Percentiles rank a stretch among this genome's conserved stretches.
Conservation (phyloP, 2,113 vertebrate species). For the Ptychochromis oligacanthus region DNA sequence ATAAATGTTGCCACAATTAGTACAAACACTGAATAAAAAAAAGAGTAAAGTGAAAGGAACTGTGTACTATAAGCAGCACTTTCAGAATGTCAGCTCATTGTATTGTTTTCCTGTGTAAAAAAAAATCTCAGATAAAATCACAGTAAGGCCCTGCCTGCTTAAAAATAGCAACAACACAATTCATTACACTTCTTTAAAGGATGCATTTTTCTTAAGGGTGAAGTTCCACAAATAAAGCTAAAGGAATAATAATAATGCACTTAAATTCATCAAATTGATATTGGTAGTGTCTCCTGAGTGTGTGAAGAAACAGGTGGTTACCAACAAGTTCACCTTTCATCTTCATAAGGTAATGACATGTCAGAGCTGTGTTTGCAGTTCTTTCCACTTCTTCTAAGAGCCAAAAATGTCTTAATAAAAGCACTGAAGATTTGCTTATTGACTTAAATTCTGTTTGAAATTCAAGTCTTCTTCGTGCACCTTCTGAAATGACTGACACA, state of each 20-base stretch:
- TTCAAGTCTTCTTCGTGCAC: background rate
- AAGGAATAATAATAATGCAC: background rate
- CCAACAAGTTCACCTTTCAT: background rate
- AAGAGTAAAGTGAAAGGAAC: background rate
- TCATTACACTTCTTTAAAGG: background rate
- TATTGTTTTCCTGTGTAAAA: background rate
- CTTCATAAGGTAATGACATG: background rate
- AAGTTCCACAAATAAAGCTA: background rate
- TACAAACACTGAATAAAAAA: background rate
- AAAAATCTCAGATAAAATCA: background rate
- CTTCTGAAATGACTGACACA: background rate
- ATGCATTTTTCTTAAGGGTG: background rate
- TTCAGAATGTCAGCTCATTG: too few species aligned
- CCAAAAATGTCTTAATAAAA: background rate
- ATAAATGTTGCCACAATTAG: background rate
- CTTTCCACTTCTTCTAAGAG: background rate
- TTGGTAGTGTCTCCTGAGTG: background rate
- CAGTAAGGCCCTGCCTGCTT: background rate
- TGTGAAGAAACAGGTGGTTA: background rate
- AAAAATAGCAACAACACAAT: background rate
- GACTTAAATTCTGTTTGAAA: background rate
- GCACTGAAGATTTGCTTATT: background rate
- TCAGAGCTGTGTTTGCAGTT: background rate
- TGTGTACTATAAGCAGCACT: background rate
- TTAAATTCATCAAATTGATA: background rate